phyloP scores from a whole-genome alignment of 1,140 invertebrate genomes.

The Drosophila paulistorum region DNA sequence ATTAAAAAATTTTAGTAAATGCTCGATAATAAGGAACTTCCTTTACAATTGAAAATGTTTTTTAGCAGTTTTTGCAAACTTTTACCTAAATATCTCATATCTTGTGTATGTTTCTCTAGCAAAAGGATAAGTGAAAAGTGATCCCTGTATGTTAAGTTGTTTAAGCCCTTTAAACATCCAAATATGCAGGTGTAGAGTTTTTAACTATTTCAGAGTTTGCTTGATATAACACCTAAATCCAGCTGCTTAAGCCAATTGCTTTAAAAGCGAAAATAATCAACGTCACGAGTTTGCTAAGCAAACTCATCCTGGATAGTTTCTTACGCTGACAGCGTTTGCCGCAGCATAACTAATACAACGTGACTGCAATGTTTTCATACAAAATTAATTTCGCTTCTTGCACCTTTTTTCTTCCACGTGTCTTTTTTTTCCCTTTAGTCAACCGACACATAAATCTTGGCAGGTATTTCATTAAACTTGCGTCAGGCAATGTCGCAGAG shows the following conservation, averaged over 20 bases:
- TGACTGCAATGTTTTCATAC: conserved; percentile 51
- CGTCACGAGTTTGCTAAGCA: neutral
- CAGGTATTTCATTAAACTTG: conserved; percentile 77
- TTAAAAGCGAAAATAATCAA: conserved; percentile 3
- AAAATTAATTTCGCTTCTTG: conserved; percentile 56
- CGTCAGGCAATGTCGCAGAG: conserved; percentile 56
- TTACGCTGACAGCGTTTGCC: conserved; percentile 17
- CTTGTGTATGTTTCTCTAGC: too few species aligned
- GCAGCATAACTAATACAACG: conserved; percentile 50
- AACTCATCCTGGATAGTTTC: conserved; percentile 3
- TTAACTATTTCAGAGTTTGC: neutral
- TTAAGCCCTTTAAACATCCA: too few species aligned
- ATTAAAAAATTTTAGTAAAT: too few species aligned
- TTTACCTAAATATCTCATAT: too few species aligned
- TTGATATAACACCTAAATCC: neutral
- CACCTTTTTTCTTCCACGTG: conserved; percentile 29
- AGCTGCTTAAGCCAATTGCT: conserved; percentile 5
- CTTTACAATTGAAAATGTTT: too few species aligned
- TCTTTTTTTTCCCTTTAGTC: conserved; percentile 30
- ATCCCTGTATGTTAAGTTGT: too few species aligned
- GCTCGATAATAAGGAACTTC: too few species aligned
- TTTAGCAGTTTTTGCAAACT: too few species aligned
- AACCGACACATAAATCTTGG: conserved; percentile 71
- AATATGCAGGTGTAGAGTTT: neutral
- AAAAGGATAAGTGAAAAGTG: too few species aligned